Conservation (phyloP, 2,888 invertebrate genomes). For the Dilophus febrilis region DNA sequence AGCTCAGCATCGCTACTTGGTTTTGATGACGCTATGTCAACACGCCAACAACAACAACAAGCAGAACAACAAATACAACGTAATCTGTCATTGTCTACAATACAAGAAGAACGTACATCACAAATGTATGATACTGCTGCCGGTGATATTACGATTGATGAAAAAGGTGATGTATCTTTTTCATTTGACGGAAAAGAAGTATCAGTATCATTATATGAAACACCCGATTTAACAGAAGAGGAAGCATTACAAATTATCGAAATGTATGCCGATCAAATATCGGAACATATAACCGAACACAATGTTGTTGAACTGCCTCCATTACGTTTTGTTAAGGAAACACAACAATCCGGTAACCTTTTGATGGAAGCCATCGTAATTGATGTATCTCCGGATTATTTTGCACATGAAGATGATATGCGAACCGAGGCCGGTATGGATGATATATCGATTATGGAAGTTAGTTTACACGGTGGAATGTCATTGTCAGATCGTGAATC, state of each 20-base stretch:
- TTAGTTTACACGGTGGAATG: constrained; percentile 41
- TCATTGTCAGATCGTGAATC: constrained; percentile 31
- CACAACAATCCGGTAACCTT: constrained; percentile 71
- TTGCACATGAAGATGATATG: constrained; percentile 60
- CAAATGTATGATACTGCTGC: constrained; percentile 71
- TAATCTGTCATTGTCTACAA: constrained; percentile 74
- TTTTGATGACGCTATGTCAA: constrained; percentile 57
- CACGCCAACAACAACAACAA: constrained; percentile 34
- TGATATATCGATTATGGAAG: constrained; percentile 67
- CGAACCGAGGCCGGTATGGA: constrained; percentile 76
- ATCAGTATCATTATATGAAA: constrained; percentile 78
- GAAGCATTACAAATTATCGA: constrained; percentile 82
- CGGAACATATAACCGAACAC: constrained; percentile 71
- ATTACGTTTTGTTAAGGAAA: constrained; percentile 73
- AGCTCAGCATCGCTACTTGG: constrained; percentile 78
- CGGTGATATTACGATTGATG: constrained; percentile 61
- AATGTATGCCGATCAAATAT: constrained; percentile 86
- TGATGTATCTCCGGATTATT: constrained; percentile 74
- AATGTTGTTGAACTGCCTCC: constrained; percentile 77
- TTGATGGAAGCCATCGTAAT: constrained; percentile 84
- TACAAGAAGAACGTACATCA: constrained; percentile 78
- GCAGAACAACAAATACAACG: constrained; percentile 33
- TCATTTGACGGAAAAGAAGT: constrained; percentile 86
- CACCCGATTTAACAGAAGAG: constrained; percentile 81
- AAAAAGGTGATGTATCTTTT: constrained; percentile 73